These are phyloP conservation scores for Norana najaformis DNA, from an alignment of 2,888 invertebrate genomes.

Conservation along the genomic window DNA sequence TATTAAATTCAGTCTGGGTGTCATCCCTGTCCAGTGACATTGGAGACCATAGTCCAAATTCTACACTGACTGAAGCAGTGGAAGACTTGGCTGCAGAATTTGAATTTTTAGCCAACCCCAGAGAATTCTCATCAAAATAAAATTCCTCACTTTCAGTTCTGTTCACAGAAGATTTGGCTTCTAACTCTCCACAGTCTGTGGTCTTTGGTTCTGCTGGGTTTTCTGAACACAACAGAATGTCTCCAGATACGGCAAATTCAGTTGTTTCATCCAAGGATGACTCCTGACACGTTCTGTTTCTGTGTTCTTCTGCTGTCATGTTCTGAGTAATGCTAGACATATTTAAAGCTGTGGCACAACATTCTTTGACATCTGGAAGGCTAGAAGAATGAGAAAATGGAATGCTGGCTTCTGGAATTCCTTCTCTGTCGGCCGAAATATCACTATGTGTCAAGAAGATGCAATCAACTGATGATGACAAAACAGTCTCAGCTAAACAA, in stretches of 20 bases:
- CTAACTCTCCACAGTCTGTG: not conserved
- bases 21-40: not conserved
- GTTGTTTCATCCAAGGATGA: not conserved
- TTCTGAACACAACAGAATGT: not conserved
- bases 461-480: not conserved
- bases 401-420: not conserved
- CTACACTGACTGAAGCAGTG: not conserved
- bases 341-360: not conserved
- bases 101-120: not conserved
- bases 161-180: not conserved
- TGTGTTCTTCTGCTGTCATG: not conserved
- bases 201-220: not conserved
- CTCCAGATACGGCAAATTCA: not conserved
- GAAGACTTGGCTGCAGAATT: not conserved
- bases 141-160: not conserved
- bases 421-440: not conserved
- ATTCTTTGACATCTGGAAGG: not conserved
- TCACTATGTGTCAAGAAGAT: not conserved
- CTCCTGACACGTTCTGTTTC: not conserved
- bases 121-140: not conserved
- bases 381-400: not conserved
- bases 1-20: not conserved
- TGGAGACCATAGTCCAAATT: not conserved
- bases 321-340: not conserved
- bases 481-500: constrained; percentile 5